Conservation (phyloP, 2,888 invertebrate genomes). For the Melanophora roralis region DNA sequence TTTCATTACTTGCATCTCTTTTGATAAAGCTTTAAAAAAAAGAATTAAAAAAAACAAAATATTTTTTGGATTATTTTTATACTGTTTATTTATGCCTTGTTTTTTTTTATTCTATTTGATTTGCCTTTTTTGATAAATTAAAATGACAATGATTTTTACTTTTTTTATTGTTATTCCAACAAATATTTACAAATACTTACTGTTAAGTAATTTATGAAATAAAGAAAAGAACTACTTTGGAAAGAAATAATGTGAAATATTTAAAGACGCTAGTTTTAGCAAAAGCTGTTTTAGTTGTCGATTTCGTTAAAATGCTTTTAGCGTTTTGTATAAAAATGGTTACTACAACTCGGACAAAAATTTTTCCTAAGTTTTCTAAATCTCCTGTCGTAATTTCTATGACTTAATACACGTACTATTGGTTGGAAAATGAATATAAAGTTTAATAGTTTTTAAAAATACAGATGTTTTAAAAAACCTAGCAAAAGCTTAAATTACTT, state of each 20-base stretch:
- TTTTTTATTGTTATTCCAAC: constrained; percentile 16
- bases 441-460: too few species aligned
- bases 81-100: constrained; percentile 2
- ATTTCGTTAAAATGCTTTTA: too few species aligned
- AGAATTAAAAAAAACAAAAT: constrained; percentile 22
- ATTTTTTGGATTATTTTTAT: background rate
- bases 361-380: too few species aligned
- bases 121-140: constrained; percentile 33
- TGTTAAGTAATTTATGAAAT: background rate
- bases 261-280: too few species aligned
- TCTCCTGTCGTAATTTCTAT: too few species aligned
- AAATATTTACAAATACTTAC: constrained; percentile 54
- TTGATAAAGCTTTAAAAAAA: constrained; percentile 47
- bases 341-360: too few species aligned
- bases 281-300: too few species aligned
- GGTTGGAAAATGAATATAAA: too few species aligned
- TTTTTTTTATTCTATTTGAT: background rate
- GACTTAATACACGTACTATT: too few species aligned
- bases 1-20: constrained; percentile 35
- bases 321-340: too few species aligned
- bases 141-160: constrained; percentile 49
- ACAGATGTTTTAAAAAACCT: too few species aligned
- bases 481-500: too few species aligned
- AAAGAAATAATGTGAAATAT: background rate
- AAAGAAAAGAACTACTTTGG: background rate